Evolutionary conservation across 2,797 vertebrate genomes (phyloP).

Genomic region (Scyliorhinus canicula): DNA sequence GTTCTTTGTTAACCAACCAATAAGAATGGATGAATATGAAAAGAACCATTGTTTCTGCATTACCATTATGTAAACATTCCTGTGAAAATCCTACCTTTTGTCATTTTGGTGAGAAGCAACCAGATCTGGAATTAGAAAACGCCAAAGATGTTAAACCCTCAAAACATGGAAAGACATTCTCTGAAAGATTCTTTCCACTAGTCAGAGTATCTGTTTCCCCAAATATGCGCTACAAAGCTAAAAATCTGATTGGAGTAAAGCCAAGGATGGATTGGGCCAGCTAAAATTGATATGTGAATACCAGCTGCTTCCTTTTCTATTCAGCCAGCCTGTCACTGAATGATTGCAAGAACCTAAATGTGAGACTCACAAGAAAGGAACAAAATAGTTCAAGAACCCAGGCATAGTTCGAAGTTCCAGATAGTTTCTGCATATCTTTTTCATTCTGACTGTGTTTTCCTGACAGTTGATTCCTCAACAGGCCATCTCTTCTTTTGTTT

Average conservation of each 20-base stretch:
- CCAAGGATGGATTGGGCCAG: background rate
- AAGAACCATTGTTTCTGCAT: background rate
- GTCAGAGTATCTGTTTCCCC: conserved; percentile 11
- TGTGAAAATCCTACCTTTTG: background rate
- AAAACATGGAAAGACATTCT: conserved; percentile 32
- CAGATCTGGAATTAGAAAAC: background rate
- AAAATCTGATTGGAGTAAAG: conserved; percentile 23
- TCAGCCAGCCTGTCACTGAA: conserved; percentile 12
- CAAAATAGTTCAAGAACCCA: background rate
- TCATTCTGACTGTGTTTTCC: conserved; percentile 3
- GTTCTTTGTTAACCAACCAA: background rate
- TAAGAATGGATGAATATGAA: background rate
- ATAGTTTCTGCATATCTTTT: background rate
- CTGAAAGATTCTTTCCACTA: conserved; percentile 16
- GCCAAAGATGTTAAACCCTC: background rate
- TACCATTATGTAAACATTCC: background rate
- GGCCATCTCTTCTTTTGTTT: background rate
- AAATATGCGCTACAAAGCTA: background rate
- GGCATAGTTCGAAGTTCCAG: background rate
- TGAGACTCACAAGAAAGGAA: background rate
- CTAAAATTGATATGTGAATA: conserved; percentile 9
- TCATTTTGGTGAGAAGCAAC: background rate
- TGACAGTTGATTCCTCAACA: background rate
- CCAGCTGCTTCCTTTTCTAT: conserved; percentile 27
- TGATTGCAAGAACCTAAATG: conserved; percentile 20